Conservation (phyloP, 1,140 invertebrate genomes). For the Aphelenchoides fujianensis region DNA sequence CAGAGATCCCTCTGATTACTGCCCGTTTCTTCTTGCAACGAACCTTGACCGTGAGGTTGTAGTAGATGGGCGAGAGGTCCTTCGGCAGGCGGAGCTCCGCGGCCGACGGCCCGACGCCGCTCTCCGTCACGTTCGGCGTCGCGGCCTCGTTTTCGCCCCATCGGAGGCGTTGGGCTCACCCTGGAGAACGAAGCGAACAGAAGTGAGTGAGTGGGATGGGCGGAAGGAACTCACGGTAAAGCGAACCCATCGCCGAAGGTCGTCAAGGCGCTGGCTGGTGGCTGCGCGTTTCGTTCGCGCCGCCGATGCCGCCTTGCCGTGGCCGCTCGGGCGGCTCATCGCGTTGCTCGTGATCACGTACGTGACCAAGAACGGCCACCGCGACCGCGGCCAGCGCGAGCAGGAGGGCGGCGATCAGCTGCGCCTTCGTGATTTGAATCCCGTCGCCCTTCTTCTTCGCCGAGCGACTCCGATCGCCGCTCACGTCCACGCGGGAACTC, state of each 20-base stretch:
- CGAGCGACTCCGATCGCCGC: neutral
- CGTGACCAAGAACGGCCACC: slow-evolving; percentile 32
- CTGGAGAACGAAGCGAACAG: neutral
- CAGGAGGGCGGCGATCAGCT: slow-evolving; percentile 28
- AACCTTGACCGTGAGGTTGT: slow-evolving; percentile 48
- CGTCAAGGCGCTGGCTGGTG: neutral
- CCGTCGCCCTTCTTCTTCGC: neutral
- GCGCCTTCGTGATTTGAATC: slow-evolving; percentile 17
- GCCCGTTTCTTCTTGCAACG: too few species aligned
- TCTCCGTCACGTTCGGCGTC: slow-evolving; percentile 22
- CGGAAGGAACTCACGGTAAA: slow-evolving; percentile 18
- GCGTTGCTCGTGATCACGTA: slow-evolving; percentile 32
- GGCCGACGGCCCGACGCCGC: slow-evolving; percentile 24
- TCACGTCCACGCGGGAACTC: slow-evolving; percentile 6
- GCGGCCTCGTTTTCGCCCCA: slow-evolving; percentile 6
- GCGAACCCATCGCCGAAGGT: slow-evolving; percentile 27
- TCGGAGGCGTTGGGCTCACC: slow-evolving; percentile 15
- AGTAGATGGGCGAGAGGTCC: slow-evolving; percentile 44
- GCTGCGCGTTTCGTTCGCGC: too few species aligned
- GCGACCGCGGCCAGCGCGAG: slow-evolving; percentile 23
- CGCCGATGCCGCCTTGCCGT: too few species aligned
- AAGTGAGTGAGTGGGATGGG: slow-evolving; percentile 14
- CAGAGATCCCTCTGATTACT: too few species aligned
- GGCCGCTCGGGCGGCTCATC: neutral
- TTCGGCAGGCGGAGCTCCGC: slow-evolving; percentile 44